Evolutionary conservation across 2,888 invertebrate species (phyloP), one percentile per base, ranked within the genome.

Genomic region (Psylliodes chrysocephalus): DNA sequence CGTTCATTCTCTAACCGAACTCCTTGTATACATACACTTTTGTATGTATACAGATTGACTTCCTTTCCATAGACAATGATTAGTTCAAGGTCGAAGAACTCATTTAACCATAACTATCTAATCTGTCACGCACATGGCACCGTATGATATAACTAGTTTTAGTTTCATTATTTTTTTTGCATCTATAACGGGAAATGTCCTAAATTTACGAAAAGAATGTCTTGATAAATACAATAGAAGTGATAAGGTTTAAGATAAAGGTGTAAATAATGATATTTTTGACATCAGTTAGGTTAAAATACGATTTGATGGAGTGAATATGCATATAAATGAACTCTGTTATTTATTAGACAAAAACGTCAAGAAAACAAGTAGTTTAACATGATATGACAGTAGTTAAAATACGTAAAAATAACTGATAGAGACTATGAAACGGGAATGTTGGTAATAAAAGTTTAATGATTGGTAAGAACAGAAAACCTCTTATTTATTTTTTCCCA

Each of bases 81-180:
- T 40, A 14, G 46, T 46, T 46, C 46, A 46, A 46, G 46, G 46
- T 6, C 46, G 22, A 46, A 46, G n/a, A 22, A 46, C 46, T 46
- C 46, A 46, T 46, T 46, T 46, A 46, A 46, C 46, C 46, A 46
- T 46, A 22, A 46, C 46, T 46, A 46, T 46, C 22, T 46, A 46
- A 46, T 46, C 46, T 22, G 46, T 22, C 46, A 46, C 22, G 46
- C 46, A 46, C 46, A 46, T 46, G 46, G 46, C 22, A 17, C 12
- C 18, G 17, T 44, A 44, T 12, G 10, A 10, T 18, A 46, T 12
- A 46, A 46, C 22, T 17, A 46, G 46, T 22, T 46, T 44, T 22
- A 6, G 22, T 19, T 46, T 25, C 7, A 14, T 22, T 46, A 5
- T 19, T 1, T 46, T 46, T 46, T 46, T 46, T 14, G 46, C 46